Conservation (phyloP, 2,113 vertebrate species). For the Noctilio leporinus region DNA sequence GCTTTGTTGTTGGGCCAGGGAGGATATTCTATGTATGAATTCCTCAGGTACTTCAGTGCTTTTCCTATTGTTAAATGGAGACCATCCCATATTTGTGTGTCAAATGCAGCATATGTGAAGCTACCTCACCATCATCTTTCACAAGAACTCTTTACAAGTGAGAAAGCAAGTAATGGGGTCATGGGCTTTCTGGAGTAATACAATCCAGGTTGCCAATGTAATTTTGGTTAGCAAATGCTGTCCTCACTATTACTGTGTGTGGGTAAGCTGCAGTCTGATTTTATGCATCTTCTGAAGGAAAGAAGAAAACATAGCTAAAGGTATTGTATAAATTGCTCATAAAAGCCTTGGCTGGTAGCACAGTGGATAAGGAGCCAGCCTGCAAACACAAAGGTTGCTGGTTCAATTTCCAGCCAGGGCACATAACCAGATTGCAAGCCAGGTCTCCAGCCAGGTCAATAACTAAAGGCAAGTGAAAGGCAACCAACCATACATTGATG, state of each 20-base stretch:
- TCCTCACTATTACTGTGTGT: not conserved
- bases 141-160: slow-evolving; percentile 54
- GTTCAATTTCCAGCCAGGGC: too few species aligned
- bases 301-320: not conserved
- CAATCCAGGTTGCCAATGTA: slow-evolving; percentile 37
- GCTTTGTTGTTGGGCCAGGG: not conserved
- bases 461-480: too few species aligned
- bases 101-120: slow-evolving; percentile 11
- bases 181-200: not conserved
- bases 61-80: not conserved
- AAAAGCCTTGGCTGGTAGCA: too few species aligned
- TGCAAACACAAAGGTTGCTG: too few species aligned
- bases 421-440: too few species aligned
- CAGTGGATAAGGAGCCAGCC: too few species aligned
- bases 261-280: not conserved
- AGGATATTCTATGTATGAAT: not conserved
- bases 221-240: slow-evolving; percentile 46
- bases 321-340: not conserved
- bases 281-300: not conserved
- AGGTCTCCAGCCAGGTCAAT: too few species aligned
- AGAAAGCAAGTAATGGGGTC: slow-evolving; percentile 29
- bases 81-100: not conserved
- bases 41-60: not conserved
- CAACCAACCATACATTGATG: too few species aligned
- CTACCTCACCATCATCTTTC: slow-evolving; percentile 34